Percentiles rank a stretch among this genome's conserved stretches.
Evolutionary conservation across 30 jellyfish, hydroid and myxozoan species (phyloP).

Genomic region (Nemopilema nomurai): DNA sequence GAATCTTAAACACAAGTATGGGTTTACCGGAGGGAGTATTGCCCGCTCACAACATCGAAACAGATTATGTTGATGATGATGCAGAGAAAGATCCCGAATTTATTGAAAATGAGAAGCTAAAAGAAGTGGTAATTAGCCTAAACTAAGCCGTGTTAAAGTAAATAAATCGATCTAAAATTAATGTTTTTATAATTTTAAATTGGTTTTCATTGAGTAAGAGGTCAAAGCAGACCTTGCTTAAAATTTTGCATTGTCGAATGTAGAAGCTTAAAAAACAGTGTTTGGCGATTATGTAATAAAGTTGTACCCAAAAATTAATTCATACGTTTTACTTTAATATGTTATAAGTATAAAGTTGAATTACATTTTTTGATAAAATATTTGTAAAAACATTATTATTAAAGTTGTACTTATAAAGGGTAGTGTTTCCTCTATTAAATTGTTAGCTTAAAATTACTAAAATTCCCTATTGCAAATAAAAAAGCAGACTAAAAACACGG

Average conservation of each 20-base stretch:
- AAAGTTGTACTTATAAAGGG: too few relatives aligned
- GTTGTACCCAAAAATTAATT: too few relatives aligned
- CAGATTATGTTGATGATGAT: conserved; percentile 72
- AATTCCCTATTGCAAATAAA: too few relatives aligned
- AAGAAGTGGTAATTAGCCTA: conserved; percentile 63
- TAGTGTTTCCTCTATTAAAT: too few relatives aligned
- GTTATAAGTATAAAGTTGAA: too few relatives aligned
- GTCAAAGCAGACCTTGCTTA: background rate
- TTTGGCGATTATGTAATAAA: too few relatives aligned
- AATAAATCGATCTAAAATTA: background rate
- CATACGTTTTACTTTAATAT: too few relatives aligned
- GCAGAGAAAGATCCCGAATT: conserved; percentile 73
- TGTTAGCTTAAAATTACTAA: too few relatives aligned
- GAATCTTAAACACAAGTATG: conserved; percentile 72
- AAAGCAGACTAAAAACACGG: too few relatives aligned
- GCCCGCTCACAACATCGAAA: conserved; percentile 55
- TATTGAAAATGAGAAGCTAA: conserved; percentile 46
- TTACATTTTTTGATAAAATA: too few relatives aligned
- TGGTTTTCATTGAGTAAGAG: too few relatives aligned
- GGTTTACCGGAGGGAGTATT: conserved; percentile 68
- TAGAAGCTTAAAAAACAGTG: background rate
- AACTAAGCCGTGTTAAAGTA: background rate
- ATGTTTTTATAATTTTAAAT: background rate
- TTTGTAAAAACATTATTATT: too few relatives aligned
- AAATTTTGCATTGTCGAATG: background rate